Evolutionary conservation across 2,888 invertebrate genomes (phyloP).

Genomic region (Tinea pellionella): DNA sequence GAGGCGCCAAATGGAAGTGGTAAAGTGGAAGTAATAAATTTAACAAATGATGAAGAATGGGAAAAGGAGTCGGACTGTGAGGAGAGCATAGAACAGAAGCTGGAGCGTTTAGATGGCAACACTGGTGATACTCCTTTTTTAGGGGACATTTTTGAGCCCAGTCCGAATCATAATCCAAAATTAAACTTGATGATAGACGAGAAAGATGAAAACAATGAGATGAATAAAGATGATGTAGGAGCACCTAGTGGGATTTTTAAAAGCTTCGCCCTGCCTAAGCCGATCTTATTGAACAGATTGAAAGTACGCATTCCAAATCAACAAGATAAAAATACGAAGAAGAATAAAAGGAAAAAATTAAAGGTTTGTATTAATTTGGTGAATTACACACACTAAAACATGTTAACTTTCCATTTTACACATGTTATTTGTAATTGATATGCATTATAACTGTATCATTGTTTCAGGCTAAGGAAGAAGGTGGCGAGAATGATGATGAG

Average conservation of each 20-base stretch:
- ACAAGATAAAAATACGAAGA: constrained; percentile 38
- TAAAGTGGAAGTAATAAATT: constrained; percentile 44
- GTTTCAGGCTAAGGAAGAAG: constrained; percentile 47
- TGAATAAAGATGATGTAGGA: constrained; percentile 24
- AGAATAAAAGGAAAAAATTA: constrained; percentile 37
- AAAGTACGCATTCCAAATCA: constrained; percentile 46
- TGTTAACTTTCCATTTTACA: background rate
- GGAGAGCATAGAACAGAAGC: constrained; percentile 48
- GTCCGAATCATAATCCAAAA: constrained; percentile 43
- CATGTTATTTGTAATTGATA: background rate
- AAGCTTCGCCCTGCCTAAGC: constrained; percentile 64
- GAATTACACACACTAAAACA: background rate
- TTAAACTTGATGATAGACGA: constrained; percentile 41
- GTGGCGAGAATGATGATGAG: constrained; percentile 63
- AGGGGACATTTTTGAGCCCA: constrained; percentile 62
- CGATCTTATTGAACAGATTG: constrained; percentile 55
- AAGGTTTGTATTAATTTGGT: constrained; percentile 39
- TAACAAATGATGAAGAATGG: constrained; percentile 60
- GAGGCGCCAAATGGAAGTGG: constrained; percentile 10
- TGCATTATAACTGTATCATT: constrained; percentile 22
- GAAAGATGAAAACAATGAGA: constrained; percentile 22
- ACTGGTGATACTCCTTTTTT: constrained; percentile 57
- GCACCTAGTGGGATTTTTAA: constrained; percentile 57
- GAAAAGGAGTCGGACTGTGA: constrained; percentile 51
- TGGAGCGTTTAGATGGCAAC: constrained; percentile 44